A percentile compares a stretch with the other conserved stretches of the same genome.
phyloP scores from a whole-genome alignment of 92 coral and sea anemone species.

The Blastomussa wellsi region DNA sequence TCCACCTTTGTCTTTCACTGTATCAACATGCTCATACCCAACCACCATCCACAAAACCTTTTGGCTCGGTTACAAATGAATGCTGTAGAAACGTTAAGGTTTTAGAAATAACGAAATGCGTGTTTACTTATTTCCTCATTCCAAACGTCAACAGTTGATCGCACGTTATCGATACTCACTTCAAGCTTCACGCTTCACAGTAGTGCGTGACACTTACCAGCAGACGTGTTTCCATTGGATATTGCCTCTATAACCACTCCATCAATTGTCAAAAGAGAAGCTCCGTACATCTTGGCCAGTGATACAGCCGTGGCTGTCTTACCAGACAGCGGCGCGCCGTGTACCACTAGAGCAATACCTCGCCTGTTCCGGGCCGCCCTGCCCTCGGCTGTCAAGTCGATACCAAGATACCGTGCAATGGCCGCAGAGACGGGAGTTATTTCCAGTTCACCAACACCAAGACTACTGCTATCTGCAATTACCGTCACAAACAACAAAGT shows the following conservation, averaged over 20 bases:
- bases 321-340: constrained; percentile 94
- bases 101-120: not conserved
- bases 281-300: constrained; percentile 88
- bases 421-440: constrained; percentile 99
- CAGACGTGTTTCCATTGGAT: constrained; percentile 87
- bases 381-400: constrained; percentile 95
- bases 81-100: too few species aligned
- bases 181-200: not conserved
- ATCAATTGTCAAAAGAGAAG: constrained; percentile 88
- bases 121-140: not conserved
- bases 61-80: too few species aligned
- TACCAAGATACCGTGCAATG: constrained; percentile 95
- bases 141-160: not conserved
- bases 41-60: too few species aligned
- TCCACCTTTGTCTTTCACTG: not conserved
- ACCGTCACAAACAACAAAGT: not conserved
- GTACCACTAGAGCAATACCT: constrained; percentile 86
- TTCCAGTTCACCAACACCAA: constrained; percentile 97
- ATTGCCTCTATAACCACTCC: constrained; percentile 91
- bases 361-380: constrained; percentile 99
- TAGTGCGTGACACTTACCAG: constrained; percentile 56
- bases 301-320: constrained; percentile 87
- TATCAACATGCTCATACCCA: too few species aligned
- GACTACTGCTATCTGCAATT: constrained; percentile 68
- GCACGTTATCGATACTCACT: not conserved